Evolutionary conservation across 2,113 vertebrate species (phyloP), one percentile per base, ranked within the genome.

Genomic region (Mesembrinibis cayennensis): DNA sequence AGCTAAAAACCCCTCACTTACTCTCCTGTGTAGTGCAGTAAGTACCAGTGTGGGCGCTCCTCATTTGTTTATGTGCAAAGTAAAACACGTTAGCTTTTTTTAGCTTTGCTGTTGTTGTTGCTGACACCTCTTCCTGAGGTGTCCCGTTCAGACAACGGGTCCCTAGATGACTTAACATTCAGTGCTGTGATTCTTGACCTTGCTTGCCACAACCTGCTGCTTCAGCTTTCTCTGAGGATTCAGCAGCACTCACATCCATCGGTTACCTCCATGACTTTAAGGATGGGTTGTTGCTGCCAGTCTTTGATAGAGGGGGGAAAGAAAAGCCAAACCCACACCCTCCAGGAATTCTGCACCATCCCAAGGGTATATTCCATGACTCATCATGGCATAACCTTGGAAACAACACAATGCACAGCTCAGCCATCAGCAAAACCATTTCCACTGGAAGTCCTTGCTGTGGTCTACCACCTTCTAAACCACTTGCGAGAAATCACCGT

Each of bases 111-210:
- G 45, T 42, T 67, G 27, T 1, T n/a, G n/a, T n/a, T n/a, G n/a
- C n/a, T n/a, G n/a, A n/a, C n/a, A n/a, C 17, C 17, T 90, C 63
- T 62, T 88, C 25, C 55, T 42, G 42, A 90, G 25, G 10, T 80
- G 38, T 21, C 50, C 22, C 0, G 0, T 73, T 95, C 74, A 32
- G 11, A 40, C 17, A 82, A 18, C 0, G 0, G 36, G 17, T 58
- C 82, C 29, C 81, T 65, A 59, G 20, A 8, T 47, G 67, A 72
- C 32, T 58, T 65, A 65, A 45, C 26, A 62, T 78, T 72, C 3
- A 2, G 16, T 21, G 32, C 15, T 52, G 17, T 9, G 32, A 50
- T 58, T 92, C 89, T 70, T 55, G 50, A 83, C 52, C 42, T 20
- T 62, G 32, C 42, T 62, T 82, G 32, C 21, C 32, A 58, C 34